Percentiles rank a stretch among this genome's conserved stretches.
These are phyloP conservation scores for Drosophila sturtevanti DNA, from an alignment of 1,140 invertebrate species.

Conservation along the genomic window DNA sequence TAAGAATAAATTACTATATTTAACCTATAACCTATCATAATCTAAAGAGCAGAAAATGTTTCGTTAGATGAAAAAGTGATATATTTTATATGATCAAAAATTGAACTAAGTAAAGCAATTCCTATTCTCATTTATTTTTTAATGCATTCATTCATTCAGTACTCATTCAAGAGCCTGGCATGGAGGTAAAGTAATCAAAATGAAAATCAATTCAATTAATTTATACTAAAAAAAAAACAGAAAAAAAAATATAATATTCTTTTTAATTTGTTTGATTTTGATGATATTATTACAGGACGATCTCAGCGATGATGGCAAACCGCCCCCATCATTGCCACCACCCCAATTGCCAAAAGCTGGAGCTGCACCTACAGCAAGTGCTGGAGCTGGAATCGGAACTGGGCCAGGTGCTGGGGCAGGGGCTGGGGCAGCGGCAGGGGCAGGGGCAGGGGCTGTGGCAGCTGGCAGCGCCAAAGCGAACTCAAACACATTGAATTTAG, in stretches of 20 bases:
- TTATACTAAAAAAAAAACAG: too few species aligned
- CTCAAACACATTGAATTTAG: conserved; percentile 83
- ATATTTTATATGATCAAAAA: not conserved
- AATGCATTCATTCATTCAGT: conserved; percentile 72
- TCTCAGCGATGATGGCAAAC: conserved; percentile 77
- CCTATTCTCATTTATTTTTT: conserved; percentile 60
- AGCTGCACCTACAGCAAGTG: conserved; percentile 13
- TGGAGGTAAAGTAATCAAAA: conserved; percentile 67
- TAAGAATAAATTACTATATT: conserved; percentile 3
- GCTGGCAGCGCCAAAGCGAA: conserved; percentile 28
- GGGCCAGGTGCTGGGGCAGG: conserved; percentile 10
- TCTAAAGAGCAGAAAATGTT: not conserved
- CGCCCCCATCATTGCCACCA: conserved; percentile 73
- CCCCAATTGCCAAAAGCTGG: conserved; percentile 56
- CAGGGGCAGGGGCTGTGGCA: conserved; percentile 74
- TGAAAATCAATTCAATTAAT: not conserved
- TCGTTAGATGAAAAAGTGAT: not conserved
- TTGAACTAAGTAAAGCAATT: conserved; percentile 42
- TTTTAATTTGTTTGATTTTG: not conserved
- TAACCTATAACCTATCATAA: not conserved
- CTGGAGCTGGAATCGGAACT: conserved; percentile 52
- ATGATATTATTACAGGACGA: conserved; percentile 61
- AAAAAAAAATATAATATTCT: too few species aligned
- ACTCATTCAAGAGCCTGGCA: conserved; percentile 81
- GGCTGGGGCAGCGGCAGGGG: conserved; percentile 72